Base-by-base conservation (phyloP, 2,113 vertebrate genomes). In the Etheostoma cragini region DNA sequence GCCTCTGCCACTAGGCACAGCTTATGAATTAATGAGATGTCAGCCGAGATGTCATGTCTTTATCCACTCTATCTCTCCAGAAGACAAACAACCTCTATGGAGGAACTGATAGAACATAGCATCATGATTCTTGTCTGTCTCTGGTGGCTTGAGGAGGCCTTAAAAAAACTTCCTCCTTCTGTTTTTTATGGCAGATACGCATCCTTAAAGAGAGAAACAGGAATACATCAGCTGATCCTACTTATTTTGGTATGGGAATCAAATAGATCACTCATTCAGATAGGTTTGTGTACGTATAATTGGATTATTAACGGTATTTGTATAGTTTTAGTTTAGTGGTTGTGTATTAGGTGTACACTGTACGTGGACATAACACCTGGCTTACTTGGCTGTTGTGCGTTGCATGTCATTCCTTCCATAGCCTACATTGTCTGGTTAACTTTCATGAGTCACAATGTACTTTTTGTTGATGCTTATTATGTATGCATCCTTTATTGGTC, bases 21-120 rank as follows among this genome's bases (percentile, higher is more conserved):
- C 81, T 90, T 76, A 76, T 88, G 90, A 91, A 92, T 92, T 89
- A 90, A 93, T 93, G 86, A 90, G 89, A 82, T 84, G 88, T 88
- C 89, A 87, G 90, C 85, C 75, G 71, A 91, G 83, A 80, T 90
- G 87, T 90, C 87, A 84, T 78, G 46, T 84, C 87, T 93, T 82
- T 88, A 93, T 89, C 87, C 84, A 82, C 87, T 91, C 90, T 72
- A 83, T 91, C 90, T 85, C 78, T 57, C 64, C 54, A 17, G 61
- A 73, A 80, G 66, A 76, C 73, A 87, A 81, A 78, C 60, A 64
- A 42, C 83, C 63, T 65, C 47, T 45, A 16, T 17, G 50, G 42
- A 80, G 45, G 57, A 82, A 77, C 1, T 42, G 70, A 87, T 85
- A 46, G 16, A 74, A 70, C 4, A n/a, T 33, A 16, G 56, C 71